Evolutionary conservation across 2,888 invertebrate genomes (phyloP).

Genomic region (Apamea anceps): DNA sequence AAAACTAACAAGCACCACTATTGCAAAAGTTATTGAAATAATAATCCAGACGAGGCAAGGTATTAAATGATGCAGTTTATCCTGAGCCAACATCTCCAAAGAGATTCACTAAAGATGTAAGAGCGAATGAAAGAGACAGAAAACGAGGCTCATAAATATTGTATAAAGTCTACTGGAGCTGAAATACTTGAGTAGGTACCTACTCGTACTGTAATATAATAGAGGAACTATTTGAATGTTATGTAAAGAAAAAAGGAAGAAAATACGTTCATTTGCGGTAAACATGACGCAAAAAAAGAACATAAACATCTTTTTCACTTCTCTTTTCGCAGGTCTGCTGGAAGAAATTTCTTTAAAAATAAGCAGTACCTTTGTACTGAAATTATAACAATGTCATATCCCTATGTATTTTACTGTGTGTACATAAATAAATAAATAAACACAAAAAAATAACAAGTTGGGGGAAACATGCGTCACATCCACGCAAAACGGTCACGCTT

Average conservation of each 20-base stretch:
- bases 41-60: constrained; percentile 18
- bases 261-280: not conserved
- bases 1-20: not conserved
- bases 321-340: too few species aligned
- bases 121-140: constrained; percentile 66
- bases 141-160: constrained; percentile 69
- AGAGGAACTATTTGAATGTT: constrained; percentile 36
- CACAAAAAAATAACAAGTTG: too few species aligned
- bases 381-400: too few species aligned
- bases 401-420: too few species aligned
- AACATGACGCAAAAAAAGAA: not conserved
- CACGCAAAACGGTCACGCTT: too few species aligned
- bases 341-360: too few species aligned
- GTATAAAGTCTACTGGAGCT: constrained; percentile 61
- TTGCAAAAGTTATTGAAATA: constrained; percentile 29
- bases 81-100: constrained; percentile 56
- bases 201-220: constrained; percentile 62
- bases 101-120: constrained; percentile 64
- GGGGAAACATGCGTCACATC: too few species aligned
- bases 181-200: constrained; percentile 57
- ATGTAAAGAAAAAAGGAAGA: not conserved
- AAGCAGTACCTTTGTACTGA: too few species aligned
- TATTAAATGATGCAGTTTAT: constrained; percentile 62
- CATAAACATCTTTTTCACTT: not conserved
- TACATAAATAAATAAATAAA: too few species aligned